Conservation (phyloP, 2,888 invertebrate species). For the Homarus gammarus region DNA sequence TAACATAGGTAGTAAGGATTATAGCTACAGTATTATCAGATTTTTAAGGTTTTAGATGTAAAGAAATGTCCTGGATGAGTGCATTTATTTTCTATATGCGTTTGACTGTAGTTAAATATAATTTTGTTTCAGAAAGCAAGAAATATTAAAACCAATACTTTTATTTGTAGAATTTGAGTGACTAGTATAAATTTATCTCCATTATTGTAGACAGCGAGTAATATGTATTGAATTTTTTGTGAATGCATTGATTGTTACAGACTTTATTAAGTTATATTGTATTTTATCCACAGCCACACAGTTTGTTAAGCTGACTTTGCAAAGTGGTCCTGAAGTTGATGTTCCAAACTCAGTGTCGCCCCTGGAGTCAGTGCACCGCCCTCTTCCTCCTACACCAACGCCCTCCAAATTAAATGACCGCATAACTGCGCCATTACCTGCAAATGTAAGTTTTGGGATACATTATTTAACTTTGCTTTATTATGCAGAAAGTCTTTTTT, state of each 20-base stretch:
- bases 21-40: no score
- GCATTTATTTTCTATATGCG: no score
- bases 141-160: no score
- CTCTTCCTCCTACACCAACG: conserved; percentile 41
- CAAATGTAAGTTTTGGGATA: conserved; percentile 69
- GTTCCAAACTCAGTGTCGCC: conserved; percentile 14
- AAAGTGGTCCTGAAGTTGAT: conserved; percentile 59
- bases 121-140: no score
- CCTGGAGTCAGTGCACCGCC: conserved; percentile 47
- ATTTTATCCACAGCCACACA: conserved; percentile 45
- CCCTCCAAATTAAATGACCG: conserved; percentile 60
- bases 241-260: not conserved
- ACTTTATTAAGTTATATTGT: not conserved
- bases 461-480: no score
- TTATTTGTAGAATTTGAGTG: no score
- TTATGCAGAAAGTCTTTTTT: no score
- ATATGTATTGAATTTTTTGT: not conserved
- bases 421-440: conserved; percentile 74
- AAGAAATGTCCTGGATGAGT: no score
- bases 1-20: no score
- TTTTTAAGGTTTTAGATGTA: no score
- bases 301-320: conserved; percentile 60
- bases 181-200: no score
- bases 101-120: no score
- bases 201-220: not conserved